phyloP scores from a whole-genome alignment of 2,888 invertebrate species.

The Seladonia tumulorum region DNA sequence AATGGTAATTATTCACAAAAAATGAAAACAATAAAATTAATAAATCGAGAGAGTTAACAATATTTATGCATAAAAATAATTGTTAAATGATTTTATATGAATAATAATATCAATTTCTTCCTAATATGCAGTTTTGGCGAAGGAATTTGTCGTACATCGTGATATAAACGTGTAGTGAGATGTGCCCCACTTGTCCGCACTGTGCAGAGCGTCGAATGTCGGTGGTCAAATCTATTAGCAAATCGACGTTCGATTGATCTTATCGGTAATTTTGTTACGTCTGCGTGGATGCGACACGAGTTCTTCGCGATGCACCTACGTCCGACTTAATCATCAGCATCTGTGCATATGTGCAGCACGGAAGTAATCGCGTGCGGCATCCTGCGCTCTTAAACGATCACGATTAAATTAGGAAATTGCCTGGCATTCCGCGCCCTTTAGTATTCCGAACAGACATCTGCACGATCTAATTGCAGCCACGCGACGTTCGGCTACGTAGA shows the following conservation, averaged over 20 bases:
- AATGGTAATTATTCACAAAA: too few species aligned
- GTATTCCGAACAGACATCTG: conserved; percentile 59
- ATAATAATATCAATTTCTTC: too few species aligned
- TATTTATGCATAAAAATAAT: too few species aligned
- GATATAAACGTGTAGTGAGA: too few species aligned
- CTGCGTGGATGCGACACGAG: not conserved
- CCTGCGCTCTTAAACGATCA: conserved; percentile 52
- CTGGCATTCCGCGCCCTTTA: conserved; percentile 60
- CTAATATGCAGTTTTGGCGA: too few species aligned
- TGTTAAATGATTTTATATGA: too few species aligned
- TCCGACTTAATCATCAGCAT: conserved; percentile 63
- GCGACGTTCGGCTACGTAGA: conserved; percentile 33
- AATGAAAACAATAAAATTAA: too few species aligned
- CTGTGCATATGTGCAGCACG: conserved; percentile 59
- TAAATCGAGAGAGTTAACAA: too few species aligned
- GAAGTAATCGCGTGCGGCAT: conserved; percentile 66
- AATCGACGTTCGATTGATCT: not conserved
- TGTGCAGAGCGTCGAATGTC: not conserved
- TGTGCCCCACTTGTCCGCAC: too few species aligned
- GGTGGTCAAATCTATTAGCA: not conserved
- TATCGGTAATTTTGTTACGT: conserved; percentile 21
- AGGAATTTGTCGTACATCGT: too few species aligned
- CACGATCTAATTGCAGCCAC: conserved; percentile 60
- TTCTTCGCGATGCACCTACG: conserved; percentile 41
- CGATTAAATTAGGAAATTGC: conserved; percentile 74